These are phyloP conservation scores for Macrosiphum euphorbiae DNA, from an alignment of 2,888 invertebrate species.

Conservation along the genomic window DNA sequence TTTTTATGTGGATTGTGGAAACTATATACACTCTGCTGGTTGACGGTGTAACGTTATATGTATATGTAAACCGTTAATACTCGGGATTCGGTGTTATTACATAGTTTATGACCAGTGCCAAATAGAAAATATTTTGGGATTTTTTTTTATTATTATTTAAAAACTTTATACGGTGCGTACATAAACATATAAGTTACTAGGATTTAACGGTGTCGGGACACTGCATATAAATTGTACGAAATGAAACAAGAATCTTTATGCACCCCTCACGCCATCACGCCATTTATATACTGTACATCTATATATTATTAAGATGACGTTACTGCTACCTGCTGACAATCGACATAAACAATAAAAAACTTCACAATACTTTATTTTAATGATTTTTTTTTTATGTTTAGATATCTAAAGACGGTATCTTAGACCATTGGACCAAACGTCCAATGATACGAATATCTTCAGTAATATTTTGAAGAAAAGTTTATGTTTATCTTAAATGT, in stretches of 20 bases:
- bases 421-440: not conserved
- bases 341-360: not conserved
- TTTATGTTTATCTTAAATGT: not conserved
- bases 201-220: slow-evolving; percentile 31
- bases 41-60: not conserved
- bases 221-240: not conserved
- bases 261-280: not conserved
- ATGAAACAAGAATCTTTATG: not conserved
- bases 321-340: slow-evolving; percentile 14
- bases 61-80: not conserved
- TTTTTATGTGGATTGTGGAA: not conserved
- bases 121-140: slow-evolving; percentile 38
- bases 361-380: not conserved
- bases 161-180: not conserved
- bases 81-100: not conserved
- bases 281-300: not conserved
- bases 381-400: not conserved
- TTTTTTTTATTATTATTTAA: slow-evolving; percentile 8
- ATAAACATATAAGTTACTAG: slow-evolving; percentile 20
- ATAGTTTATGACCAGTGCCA: slow-evolving; percentile 35
- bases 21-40: not conserved
- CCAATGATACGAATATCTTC: not conserved
- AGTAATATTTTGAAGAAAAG: not conserved
- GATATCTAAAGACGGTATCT: not conserved
- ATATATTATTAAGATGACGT: not conserved